phyloP scores from a whole-genome alignment of 2,888 invertebrate species.

The Pheosia tremula region DNA sequence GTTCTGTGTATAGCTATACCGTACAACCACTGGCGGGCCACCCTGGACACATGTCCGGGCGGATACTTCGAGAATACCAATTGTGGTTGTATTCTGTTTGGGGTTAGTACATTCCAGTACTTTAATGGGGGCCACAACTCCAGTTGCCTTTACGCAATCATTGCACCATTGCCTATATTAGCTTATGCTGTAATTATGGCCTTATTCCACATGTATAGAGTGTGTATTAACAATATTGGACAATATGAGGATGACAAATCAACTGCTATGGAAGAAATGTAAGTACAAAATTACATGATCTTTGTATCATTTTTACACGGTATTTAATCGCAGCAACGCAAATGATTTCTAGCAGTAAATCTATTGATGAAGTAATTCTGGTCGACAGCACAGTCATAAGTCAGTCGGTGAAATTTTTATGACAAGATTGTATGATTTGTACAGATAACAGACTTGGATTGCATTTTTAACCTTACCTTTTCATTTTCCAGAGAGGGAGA shows the following conservation, averaged over 20 bases:
- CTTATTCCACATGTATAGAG: slow-evolving; percentile 88
- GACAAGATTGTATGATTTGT: too few species aligned
- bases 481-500: slow-evolving; percentile 87
- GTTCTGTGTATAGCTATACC: slow-evolving; percentile 85
- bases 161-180: slow-evolving; percentile 86
- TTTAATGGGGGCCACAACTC: slow-evolving; percentile 88
- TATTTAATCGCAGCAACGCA: too few species aligned
- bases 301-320: background rate
- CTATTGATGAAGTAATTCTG: too few species aligned
- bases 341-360: too few species aligned
- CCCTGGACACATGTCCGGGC: slow-evolving; percentile 86
- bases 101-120: slow-evolving; percentile 84
- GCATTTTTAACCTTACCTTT: background rate
- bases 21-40: slow-evolving; percentile 88
- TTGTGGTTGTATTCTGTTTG: slow-evolving; percentile 89
- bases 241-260: slow-evolving; percentile 79
- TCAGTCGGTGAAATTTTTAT: too few species aligned
- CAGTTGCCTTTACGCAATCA: slow-evolving; percentile 87
- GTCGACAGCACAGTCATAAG: too few species aligned
- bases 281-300: slow-evolving; percentile 31
- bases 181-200: slow-evolving; percentile 86
- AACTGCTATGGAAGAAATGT: slow-evolving; percentile 80
- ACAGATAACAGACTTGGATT: too few species aligned
- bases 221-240: slow-evolving; percentile 85
- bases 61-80: slow-evolving; percentile 84